Percentiles rank a stretch among this genome's conserved stretches.
Evolutionary conservation across 2,797 vertebrate species (phyloP).

Genomic region (Alauda arvensis): DNA sequence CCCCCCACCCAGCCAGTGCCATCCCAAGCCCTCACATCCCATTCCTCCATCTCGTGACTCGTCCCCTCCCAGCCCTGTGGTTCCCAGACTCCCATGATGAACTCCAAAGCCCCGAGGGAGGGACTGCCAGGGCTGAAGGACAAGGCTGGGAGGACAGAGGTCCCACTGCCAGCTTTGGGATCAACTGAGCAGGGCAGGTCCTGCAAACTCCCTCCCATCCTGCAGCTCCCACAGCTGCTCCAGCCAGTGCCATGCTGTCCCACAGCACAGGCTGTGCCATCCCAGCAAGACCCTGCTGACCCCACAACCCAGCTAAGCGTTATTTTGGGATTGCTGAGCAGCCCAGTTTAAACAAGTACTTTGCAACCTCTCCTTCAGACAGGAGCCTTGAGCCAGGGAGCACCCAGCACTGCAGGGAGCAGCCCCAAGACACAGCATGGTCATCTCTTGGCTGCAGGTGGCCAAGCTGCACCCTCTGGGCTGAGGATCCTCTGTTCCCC

Average conservation of each 20-base stretch:
- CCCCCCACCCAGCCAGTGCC: accelerated
- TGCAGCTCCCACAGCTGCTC: not conserved
- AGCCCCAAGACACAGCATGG: not conserved
- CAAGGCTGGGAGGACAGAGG: not conserved
- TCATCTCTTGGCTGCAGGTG: not conserved
- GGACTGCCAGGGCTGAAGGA: not conserved
- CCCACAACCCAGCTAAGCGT: not conserved
- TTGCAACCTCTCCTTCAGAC: not conserved
- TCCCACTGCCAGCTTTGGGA: not conserved
- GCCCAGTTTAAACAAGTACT: not conserved
- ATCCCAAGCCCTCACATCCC: not conserved
- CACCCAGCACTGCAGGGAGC: not conserved
- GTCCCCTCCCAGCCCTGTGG: accelerated
- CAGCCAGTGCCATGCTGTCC: not conserved
- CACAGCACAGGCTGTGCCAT: not conserved
- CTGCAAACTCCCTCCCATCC: not conserved
- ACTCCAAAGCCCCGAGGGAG: not conserved
- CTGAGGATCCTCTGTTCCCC: not conserved
- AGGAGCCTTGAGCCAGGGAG: not conserved
- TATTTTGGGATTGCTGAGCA: not conserved
- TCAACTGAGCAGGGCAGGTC: not conserved
- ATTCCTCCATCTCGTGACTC: accelerated
- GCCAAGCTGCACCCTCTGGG: not conserved
- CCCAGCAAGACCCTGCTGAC: not conserved
- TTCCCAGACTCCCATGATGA: not conserved